Evolutionary conservation across 2,888 invertebrate species (phyloP), one percentile per base, ranked within the genome.

Genomic region (Cyaniris semiargus): DNA sequence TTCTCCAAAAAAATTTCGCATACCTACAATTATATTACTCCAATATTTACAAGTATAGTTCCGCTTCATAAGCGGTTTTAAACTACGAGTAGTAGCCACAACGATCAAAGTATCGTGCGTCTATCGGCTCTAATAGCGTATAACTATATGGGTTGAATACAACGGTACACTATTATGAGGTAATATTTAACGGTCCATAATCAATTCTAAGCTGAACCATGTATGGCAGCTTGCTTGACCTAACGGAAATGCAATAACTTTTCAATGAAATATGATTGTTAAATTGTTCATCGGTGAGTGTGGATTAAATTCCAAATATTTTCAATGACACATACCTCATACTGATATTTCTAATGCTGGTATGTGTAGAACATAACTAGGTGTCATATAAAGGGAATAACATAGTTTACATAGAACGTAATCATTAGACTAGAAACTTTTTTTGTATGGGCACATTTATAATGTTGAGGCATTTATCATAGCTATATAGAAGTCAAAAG

Each of bases 91-190:
- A n/a, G n/a, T 21, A 21, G 56, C n/a, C 21, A 60, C 21, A 10
- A 60, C 21, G 8, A 60, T 21, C 10, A 60, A 21, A 23, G 10
- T 60, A 21, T 60, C 21, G 21, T 10, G 0, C 66, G 66, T 66
- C 27, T 66, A 31, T 66, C 66, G 27, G 13, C 15, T 15, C 27
- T 66, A 66, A 31, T 66, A 18, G 66, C 5, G 15, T 31, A 31
- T 66, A 66, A 21, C 66, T 66, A 66, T 66, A 66, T 66, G 66
- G 27, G 53, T 53, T 48, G 18, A 74, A 53, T 38, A 44, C 53
- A 74, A 74, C 74, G 74, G 74, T 74, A 74, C 31, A 15, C 15
- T 74, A 44, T 74, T 74, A 53, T 74, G 74, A 48, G 74, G 74
- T 27, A 74, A 74, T 48, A 48, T 48, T 53, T 74, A 74, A 74